Percentiles rank a stretch among this genome's conserved stretches.
Conservation (phyloP, 2,113 vertebrate genomes). For the Erythrocercus mccallii region DNA sequence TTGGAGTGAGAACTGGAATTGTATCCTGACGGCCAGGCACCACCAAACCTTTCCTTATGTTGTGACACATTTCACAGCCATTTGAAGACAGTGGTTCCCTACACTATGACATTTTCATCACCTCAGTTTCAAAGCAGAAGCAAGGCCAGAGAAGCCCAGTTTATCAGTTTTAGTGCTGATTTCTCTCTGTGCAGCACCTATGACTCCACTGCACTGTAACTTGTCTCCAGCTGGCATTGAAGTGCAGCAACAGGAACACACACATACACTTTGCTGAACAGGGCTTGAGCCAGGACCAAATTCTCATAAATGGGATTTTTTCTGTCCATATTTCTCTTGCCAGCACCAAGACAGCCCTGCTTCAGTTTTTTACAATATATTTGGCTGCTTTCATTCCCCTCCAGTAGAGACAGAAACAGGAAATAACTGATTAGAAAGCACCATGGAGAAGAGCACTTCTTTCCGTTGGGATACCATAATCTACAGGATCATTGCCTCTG, state of each 20-base stretch:
- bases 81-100: neutral
- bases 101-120: neutral
- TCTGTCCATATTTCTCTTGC: neutral
- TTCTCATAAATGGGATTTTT: neutral
- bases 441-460: neutral
- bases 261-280: neutral
- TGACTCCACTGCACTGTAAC: fast-evolving
- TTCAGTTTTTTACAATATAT: neutral
- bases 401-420: neutral
- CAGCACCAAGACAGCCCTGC: neutral
- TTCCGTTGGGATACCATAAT: neutral
- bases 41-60: neutral
- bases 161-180: neutral
- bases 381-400: neutral
- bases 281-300: neutral
- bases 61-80: fast-evolving
- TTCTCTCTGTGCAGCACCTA: neutral
- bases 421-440: neutral
- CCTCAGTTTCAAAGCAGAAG: neutral
- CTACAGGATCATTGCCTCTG: neutral
- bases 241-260: neutral
- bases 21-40: neutral
- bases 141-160: neutral
- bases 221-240: neutral
- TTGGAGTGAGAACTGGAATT: neutral